Evolutionary conservation across 2,113 vertebrate genomes (phyloP).

Genomic region (Notothenia coriiceps): DNA sequence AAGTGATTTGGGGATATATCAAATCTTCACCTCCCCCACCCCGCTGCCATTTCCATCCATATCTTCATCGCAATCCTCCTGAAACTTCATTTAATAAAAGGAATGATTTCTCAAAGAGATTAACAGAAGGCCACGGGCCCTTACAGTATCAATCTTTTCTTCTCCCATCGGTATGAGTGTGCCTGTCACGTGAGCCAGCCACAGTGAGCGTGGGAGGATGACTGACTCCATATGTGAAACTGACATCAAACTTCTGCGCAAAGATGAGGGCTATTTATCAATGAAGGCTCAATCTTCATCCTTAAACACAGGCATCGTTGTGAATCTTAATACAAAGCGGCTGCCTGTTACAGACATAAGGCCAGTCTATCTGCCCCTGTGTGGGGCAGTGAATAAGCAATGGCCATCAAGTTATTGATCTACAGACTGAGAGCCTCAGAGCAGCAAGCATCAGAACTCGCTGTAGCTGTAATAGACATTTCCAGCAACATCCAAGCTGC

Average conservation of each 20-base stretch:
- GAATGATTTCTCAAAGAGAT: slow-evolving; percentile 72
- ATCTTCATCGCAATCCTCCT: slow-evolving; percentile 23
- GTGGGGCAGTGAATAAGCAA: slow-evolving; percentile 60
- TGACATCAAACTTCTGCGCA: slow-evolving; percentile 60
- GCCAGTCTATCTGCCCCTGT: slow-evolving; percentile 36
- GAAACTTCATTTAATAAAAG: slow-evolving; percentile 73
- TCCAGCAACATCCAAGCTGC: slow-evolving; percentile 47
- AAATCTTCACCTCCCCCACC: slow-evolving; percentile 16
- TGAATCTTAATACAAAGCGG: slow-evolving; percentile 25
- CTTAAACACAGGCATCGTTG: background rate
- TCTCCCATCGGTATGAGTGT: slow-evolving; percentile 49
- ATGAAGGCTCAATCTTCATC: slow-evolving; percentile 46
- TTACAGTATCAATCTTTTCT: slow-evolving; percentile 44
- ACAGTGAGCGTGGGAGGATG: slow-evolving; percentile 64
- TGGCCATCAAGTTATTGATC: slow-evolving; percentile 55
- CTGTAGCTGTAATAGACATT: slow-evolving; percentile 54
- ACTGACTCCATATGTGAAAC: slow-evolving; percentile 51
- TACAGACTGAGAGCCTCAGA: slow-evolving; percentile 6
- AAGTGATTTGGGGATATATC: slow-evolving; percentile 55
- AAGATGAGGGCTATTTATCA: slow-evolving; percentile 59
- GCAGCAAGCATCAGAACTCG: slow-evolving; percentile 18
- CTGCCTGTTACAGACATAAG: slow-evolving; percentile 36
- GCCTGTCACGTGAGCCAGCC: slow-evolving; percentile 64
- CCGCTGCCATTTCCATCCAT: slow-evolving; percentile 24
- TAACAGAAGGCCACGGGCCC: slow-evolving; percentile 43